Base-by-base conservation (phyloP, 2,797 vertebrate genomes). In the Parotocinclus haroldoi region DNA sequence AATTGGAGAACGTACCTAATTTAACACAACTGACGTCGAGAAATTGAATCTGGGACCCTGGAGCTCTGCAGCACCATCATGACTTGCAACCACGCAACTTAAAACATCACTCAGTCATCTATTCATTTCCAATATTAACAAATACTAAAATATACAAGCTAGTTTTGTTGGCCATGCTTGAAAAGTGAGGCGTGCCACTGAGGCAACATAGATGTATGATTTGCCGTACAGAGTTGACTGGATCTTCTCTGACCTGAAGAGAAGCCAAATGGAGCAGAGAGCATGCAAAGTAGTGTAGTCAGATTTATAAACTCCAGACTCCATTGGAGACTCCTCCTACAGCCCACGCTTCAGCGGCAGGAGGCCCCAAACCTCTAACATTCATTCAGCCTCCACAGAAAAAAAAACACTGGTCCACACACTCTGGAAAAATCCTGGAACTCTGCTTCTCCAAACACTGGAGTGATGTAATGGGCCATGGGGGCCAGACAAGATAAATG, bases 301-400 rank as follows among this genome's bases (percentile, higher is more conserved):
- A 72, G 80, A 82, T 87, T 88, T 87, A 87, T 81, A 83, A 86
- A 85, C 82, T 84, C 67, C 65, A 79, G 73, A 54, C 63, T 74
- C 42, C 65, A 77, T 51, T 62, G 65, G 75, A 80, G 52, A 72
- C 75, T 74, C 76, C 69, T 81, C 56, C 60, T 68, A 67, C 59
- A 79, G 69, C 66, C 44, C 58, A 66, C 52, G 60, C 79, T 80
- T 80, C 68, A 39, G 66, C 78, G 74, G 83, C 76, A 76, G 69
- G 69, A 74, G 68, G 66, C 66, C 72, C 60, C 66, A 70, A 58
- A 60, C 57, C 12, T 37, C 60, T 72, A 69, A 53, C 36, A 46
- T 67, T 11, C 38, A 63, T 50, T 27, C 57, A 63, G 80, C 68
- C 77, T 68, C 51, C 46, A 74, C 66, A 76, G 77, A 75, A 62